These are phyloP conservation scores for Terrapene triunguis DNA, from an alignment of 2,113 vertebrate species.

Conservation along the genomic window DNA sequence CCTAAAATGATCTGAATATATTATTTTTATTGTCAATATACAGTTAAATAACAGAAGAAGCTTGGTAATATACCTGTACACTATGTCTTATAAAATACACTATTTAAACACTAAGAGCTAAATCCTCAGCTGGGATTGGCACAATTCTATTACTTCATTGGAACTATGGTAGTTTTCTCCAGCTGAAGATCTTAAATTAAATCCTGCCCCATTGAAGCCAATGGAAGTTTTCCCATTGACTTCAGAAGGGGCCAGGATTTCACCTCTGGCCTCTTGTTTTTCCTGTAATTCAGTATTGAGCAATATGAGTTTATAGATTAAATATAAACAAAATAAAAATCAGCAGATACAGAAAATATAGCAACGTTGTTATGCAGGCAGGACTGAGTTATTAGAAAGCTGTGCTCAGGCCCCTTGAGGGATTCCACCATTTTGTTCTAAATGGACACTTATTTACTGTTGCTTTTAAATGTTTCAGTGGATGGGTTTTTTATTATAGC, in stretches of 20 bases:
- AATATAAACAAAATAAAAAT: background rate
- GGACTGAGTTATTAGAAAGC: background rate
- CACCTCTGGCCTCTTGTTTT: background rate
- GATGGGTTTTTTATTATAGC: background rate
- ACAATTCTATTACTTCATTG: background rate
- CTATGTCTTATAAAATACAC: background rate
- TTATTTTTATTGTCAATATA: background rate
- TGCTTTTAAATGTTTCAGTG: background rate
- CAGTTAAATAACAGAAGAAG: background rate
- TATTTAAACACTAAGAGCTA: background rate
- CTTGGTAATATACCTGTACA: background rate
- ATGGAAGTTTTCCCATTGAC: background rate
- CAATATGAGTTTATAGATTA: background rate
- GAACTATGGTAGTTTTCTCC: background rate
- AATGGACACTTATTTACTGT: background rate
- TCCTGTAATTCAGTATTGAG: background rate
- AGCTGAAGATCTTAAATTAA: background rate
- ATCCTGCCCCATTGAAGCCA: background rate
- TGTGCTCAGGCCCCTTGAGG: background rate
- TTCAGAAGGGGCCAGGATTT: background rate
- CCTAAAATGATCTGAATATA: background rate
- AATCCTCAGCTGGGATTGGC: background rate
- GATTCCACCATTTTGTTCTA: background rate
- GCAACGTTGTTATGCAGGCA: background rate
- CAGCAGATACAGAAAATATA: background rate